Base-by-base conservation (phyloP, 2,888 invertebrate genomes). In the Caenorhabditis virilis region DNA sequence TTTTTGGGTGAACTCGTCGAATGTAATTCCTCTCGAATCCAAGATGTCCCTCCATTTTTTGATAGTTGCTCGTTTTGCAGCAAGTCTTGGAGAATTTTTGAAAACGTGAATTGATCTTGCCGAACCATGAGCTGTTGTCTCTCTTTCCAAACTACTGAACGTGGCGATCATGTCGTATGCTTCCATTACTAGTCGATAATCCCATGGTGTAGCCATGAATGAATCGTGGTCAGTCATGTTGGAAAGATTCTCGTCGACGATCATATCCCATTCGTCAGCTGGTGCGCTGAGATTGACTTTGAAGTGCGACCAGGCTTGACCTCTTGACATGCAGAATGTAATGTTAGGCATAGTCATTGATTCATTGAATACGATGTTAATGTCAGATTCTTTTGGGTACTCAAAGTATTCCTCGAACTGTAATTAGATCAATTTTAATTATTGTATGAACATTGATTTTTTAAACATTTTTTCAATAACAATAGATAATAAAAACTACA, bases 321-420 rank as follows among this genome's bases (percentile, higher is more conserved):
- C 57, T 23, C 74, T 62, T 13, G 75, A 75, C 79, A 82, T 79
- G 58, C 82, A 82, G 66, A 82, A 82, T 1, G 82, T 82, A 42
- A 80, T 72, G 56, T 80, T 79, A 11, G 80, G 80, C 77, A 80
- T 70, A 15, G 71, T 75, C 79, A 80, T 80, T 15, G 80, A 75
- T n/a, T 80, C 78, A 51, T 81, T 81, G 64, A 81, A 79, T 20
- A 75, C 66, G 38, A 82, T 77, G 53, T 77, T 78, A 64, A 82
- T 82, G 59, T 82, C 80, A 11, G 81, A 76, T 51, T 76, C 71
- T 51, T 82, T 82, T 20, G 79, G 78, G 41, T 80, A 65, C 22
- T 71, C 75, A 26, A 67, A 53, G 62, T 79, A 82, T 46, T 79
- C 78, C 23, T 65, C 58, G 58, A 78, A 63, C 79, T 79, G 57